Base-by-base conservation (phyloP, 1,140 invertebrate species). In the Vanessa atalanta region DNA sequence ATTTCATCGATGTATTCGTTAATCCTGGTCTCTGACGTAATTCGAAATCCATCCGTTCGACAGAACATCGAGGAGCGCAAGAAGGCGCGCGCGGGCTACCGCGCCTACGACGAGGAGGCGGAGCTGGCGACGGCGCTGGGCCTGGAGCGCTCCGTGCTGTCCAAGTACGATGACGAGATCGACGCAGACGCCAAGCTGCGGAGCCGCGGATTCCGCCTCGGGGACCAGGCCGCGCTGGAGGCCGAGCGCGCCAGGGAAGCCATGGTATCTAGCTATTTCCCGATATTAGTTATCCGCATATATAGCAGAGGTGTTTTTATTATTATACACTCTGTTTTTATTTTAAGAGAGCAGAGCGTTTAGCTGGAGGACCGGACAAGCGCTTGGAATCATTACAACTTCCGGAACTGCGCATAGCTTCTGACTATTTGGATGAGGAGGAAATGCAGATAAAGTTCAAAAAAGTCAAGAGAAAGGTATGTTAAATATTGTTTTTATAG, bases 151-250 rank as follows among this genome's bases (percentile, higher is more conserved):
- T 94, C 90, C 83, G 86, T 98, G 20, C 94, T 99, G 9, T 93
- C 95, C 73, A 99, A 99, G 93, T 99, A 99, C 91, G 98, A 99
- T 92, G 98, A 99, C 86, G 98, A 99, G 91, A 96, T 99, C 57
- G 95, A 97, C 61, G 48, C 74, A 53, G 97, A 91, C 51, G 94
- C 95, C 77, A 88, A 92, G 26, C 95, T 95, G 76, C 96, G 97
- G 82, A 95, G 95, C 70, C 94, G 96, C 60, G 96, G 95, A 60
- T 99, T 99, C 93, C 89, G 95, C 51, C 94, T 99, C 76, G 98
- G 98, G 65, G 93, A 94, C 73, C 91, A 94, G 65, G 92, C 91
- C 76, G 83, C 84, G 4, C 72, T 91, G 72, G 80, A 88, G 31
- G 86, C 85, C 11, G 76, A 82, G 68, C 80, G 87, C 60, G 85